phyloP scores from a whole-genome alignment of 2,797 vertebrate species.

The Gymnothorax javanicus region DNA sequence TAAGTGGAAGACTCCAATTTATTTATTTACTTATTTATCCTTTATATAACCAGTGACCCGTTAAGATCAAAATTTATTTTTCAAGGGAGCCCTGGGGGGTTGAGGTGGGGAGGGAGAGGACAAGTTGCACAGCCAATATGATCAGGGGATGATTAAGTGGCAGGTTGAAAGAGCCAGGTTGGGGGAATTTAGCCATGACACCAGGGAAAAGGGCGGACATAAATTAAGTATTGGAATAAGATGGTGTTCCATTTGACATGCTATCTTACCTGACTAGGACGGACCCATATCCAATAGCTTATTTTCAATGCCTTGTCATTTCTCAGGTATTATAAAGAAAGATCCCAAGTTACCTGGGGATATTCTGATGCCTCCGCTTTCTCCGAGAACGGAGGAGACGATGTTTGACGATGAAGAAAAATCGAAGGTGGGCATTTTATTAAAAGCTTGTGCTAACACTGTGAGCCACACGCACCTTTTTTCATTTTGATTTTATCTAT shows the following conservation, averaged over 20 bases:
- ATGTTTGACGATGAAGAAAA: slow-evolving; percentile 91
- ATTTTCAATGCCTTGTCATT: neutral
- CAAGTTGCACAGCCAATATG: no score
- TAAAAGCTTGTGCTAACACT: neutral
- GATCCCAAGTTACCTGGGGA: slow-evolving; percentile 81
- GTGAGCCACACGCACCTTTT: neutral
- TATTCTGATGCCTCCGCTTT: slow-evolving; percentile 79
- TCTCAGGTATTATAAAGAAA: slow-evolving; percentile 82
- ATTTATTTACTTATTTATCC: neutral
- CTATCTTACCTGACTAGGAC: neutral
- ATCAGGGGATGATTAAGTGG: no score
- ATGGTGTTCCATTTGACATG: neutral
- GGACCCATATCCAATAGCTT: neutral
- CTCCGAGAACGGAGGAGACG: slow-evolving; percentile 77
- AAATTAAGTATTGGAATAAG: neutral
- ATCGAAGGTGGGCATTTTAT: slow-evolving; percentile 69
- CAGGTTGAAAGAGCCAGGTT: no score
- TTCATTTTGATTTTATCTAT: neutral
- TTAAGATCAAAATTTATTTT: no score
- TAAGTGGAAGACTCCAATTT: neutral
- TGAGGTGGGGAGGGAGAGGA: no score
- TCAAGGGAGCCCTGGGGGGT: no score
- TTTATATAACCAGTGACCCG: no score
- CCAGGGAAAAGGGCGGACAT: no score
- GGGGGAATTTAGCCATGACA: no score